These are phyloP conservation scores for Gasterosteus aculeatus DNA, from an alignment of 2,113 vertebrate species.

Conservation along the genomic window DNA sequence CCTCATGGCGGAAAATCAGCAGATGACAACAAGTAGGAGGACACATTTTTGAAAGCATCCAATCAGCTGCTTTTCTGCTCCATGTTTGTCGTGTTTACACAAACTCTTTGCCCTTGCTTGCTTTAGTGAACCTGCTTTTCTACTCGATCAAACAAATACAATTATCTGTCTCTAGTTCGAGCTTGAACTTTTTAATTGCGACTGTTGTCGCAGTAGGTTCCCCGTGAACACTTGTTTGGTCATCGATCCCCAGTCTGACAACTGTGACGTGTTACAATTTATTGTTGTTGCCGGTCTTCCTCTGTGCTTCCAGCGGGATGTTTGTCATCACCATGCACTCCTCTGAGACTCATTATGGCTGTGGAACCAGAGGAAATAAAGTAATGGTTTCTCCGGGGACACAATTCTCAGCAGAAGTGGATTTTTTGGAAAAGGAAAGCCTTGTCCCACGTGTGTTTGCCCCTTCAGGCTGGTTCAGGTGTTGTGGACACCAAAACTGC, in stretches of 20 bases:
- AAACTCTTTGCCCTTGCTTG: neutral
- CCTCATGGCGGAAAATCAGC: neutral
- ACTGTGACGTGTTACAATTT: slow-evolving; percentile 38
- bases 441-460: neutral
- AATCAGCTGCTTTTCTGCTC: neutral
- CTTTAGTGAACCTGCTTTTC: neutral
- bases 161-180: neutral
- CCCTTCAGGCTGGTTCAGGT: slow-evolving; percentile 38
- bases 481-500: slow-evolving; percentile 28
- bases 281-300: slow-evolving; percentile 31
- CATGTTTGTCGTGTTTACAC: neutral
- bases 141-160: slow-evolving; percentile 6
- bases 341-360: slow-evolving; percentile 58
- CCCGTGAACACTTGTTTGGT: slow-evolving; percentile 3
- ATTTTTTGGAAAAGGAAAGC: slow-evolving; percentile 38
- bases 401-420: slow-evolving; percentile 31
- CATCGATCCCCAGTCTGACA: slow-evolving; percentile 37
- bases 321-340: slow-evolving; percentile 41
- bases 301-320: slow-evolving; percentile 43
- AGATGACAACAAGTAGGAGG: neutral
- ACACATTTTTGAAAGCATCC: neutral
- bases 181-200: neutral
- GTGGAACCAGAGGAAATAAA: slow-evolving; percentile 67
- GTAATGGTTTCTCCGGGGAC: slow-evolving; percentile 67
- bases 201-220: slow-evolving; percentile 1